phyloP scores from a whole-genome alignment of 35 echinoderm and acorn worm genomes.

The Acanthaster planci region DNA sequence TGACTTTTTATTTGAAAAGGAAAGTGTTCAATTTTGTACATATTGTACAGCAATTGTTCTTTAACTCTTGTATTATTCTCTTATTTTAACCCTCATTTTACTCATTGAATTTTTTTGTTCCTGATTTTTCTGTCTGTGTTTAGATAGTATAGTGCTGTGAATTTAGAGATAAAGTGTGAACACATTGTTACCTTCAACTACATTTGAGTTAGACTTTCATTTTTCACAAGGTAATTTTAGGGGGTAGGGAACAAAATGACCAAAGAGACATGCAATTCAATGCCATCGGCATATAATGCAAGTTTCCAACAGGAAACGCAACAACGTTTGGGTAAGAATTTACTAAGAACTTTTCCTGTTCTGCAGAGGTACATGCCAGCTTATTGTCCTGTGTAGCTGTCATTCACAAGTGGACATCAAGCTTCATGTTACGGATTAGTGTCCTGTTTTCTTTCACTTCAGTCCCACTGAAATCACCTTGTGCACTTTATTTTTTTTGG shows the following conservation, averaged over 20 bases:
- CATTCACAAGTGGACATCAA: too few relatives aligned
- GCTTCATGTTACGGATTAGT: too few relatives aligned
- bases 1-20: too few relatives aligned
- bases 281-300: too few relatives aligned
- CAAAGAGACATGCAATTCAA: neutral
- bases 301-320: too few relatives aligned
- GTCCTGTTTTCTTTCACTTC: too few relatives aligned
- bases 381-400: too few relatives aligned
- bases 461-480: neutral
- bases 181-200: neutral
- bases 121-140: neutral
- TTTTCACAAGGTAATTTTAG: neutral
- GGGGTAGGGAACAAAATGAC: neutral
- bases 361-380: too few relatives aligned
- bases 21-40: conserved; percentile 13
- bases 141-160: neutral
- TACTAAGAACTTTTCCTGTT: too few relatives aligned
- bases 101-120: neutral
- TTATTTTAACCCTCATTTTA: neutral
- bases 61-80: neutral
- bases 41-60: conserved; percentile 23
- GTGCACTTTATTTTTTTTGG: neutral
- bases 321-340: too few relatives aligned
- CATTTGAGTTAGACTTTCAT: neutral
- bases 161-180: neutral